phyloP scores from a whole-genome alignment of 2,888 invertebrate genomes.

The Rhamnusium bicolor region DNA sequence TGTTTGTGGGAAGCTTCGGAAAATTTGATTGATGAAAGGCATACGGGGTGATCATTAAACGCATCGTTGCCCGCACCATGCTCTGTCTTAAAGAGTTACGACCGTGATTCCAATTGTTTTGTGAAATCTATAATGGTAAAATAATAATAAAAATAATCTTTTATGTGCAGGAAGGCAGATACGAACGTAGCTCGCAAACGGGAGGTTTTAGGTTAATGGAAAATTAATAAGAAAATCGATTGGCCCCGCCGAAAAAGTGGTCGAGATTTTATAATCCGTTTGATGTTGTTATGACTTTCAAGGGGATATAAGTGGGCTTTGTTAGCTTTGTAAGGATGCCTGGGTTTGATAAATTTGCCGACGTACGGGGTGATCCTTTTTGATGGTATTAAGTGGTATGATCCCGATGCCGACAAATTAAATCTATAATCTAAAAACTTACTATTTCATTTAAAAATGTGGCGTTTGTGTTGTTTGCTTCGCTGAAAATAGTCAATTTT shows the following conservation, averaged over 20 bases:
- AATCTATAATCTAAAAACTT: too few species aligned
- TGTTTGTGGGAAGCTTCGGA: constrained; percentile 35
- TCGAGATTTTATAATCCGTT: neutral
- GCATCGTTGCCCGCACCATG: constrained; percentile 29
- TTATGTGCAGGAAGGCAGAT: neutral
- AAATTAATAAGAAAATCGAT: constrained; percentile 8
- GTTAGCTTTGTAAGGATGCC: neutral
- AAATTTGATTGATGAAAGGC: constrained; percentile 41
- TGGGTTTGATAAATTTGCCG: neutral
- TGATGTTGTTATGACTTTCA: neutral
- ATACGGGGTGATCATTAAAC: constrained; percentile 34
- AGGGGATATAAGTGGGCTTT: neutral
- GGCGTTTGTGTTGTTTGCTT: too few species aligned
- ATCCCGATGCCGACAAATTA: too few species aligned
- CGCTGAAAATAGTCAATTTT: too few species aligned
- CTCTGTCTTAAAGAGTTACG: neutral
- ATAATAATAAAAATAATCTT: neutral
- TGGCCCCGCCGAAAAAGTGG: neutral
- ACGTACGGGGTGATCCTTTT: neutral
- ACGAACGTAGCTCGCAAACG: neutral
- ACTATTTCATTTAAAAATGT: too few species aligned
- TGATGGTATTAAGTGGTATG: too few species aligned
- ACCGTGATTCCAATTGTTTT: constrained; percentile 1
- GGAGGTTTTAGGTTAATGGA: neutral
- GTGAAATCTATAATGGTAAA: constrained; percentile 8